Evolutionary conservation across 2,888 invertebrate genomes (phyloP).

Genomic region (Theristus sp.): DNA sequence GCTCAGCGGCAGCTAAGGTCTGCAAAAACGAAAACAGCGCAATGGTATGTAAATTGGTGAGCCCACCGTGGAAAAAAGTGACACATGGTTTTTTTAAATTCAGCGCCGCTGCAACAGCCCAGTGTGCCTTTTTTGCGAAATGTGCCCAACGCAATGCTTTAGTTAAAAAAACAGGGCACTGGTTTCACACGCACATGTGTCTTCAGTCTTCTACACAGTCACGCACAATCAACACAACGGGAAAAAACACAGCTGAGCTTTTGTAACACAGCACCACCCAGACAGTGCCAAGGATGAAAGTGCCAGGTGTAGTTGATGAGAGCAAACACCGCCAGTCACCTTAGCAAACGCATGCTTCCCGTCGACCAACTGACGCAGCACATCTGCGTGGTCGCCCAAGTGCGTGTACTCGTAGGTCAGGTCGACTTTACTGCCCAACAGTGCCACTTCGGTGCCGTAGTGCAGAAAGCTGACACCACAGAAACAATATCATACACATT

Average conservation of each 20-base stretch:
- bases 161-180: too few species aligned
- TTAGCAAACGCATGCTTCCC: constrained; percentile 42
- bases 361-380: constrained; percentile 52
- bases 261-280: too few species aligned
- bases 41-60: neutral
- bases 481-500: neutral
- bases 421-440: constrained; percentile 75
- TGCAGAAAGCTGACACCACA: constrained; percentile 51
- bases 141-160: too few species aligned
- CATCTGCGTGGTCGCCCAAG: constrained; percentile 57
- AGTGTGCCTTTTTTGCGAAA: too few species aligned
- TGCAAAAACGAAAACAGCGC: constrained; percentile 1
- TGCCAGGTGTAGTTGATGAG: too few species aligned
- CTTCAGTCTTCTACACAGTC: too few species aligned
- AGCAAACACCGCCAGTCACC: constrained; percentile 9
- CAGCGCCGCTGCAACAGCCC: neutral
- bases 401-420: constrained; percentile 76
- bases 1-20: constrained; percentile 44
- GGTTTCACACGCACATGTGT: too few species aligned
- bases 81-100: neutral
- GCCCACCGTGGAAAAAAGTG: neutral
- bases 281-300: too few species aligned
- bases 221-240: too few species aligned
- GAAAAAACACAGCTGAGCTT: too few species aligned
- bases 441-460: constrained; percentile 62